Conservation (phyloP, 1,140 invertebrate species). For the Drosophila asahinai region DNA sequence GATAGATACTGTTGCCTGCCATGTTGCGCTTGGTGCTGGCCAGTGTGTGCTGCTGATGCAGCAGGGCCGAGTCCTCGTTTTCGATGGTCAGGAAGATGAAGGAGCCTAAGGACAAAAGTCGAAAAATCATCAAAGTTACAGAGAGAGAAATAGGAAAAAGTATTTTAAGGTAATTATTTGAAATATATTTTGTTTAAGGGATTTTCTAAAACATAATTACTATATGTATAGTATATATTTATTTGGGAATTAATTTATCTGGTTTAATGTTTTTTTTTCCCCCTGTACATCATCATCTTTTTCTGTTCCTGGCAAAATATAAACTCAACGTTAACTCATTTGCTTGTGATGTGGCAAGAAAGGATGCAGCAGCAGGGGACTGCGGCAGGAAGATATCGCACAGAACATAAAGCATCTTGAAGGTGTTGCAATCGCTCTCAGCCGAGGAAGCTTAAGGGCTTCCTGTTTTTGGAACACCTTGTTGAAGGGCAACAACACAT, state of each 20-base stretch:
- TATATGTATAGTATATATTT: background rate
- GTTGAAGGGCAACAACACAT: background rate
- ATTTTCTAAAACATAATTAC: background rate
- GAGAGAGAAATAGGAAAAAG: background rate
- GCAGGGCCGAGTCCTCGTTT: constrained; percentile 89
- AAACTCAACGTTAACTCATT: constrained; percentile 21
- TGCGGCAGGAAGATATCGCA: background rate
- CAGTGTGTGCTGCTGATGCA: constrained; percentile 89
- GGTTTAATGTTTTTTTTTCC: background rate
- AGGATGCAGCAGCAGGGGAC: constrained; percentile 8
- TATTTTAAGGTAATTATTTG: background rate
- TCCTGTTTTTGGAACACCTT: constrained; percentile 10
- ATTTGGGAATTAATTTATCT: background rate
- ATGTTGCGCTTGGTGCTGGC: constrained; percentile 87
- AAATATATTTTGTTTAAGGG: no score
- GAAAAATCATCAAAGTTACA: constrained; percentile 16
- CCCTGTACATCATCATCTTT: background rate
- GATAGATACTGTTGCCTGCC: constrained; percentile 69
- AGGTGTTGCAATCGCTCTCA: constrained; percentile 36
- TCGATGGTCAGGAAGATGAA: constrained; percentile 97
- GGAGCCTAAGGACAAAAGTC: constrained; percentile 87
- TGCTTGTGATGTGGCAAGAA: constrained; percentile 20
- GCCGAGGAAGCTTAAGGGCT: constrained; percentile 22
- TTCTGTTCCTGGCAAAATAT: constrained; percentile 4
- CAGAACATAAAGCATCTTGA: constrained; percentile 29